Evolutionary conservation across 2,113 vertebrate species (phyloP).

Genomic region (Ifrita kowaldi): DNA sequence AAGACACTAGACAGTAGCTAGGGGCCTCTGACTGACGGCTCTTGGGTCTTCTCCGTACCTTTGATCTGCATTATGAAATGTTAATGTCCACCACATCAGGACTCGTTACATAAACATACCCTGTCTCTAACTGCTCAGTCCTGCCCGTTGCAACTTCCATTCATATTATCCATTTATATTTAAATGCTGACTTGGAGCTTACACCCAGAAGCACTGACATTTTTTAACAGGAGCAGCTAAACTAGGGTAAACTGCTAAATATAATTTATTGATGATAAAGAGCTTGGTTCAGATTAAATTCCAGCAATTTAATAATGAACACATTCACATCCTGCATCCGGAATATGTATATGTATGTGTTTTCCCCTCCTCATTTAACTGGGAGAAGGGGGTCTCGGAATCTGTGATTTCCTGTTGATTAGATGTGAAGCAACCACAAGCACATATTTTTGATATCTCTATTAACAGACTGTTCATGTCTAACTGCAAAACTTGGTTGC

Average conservation of each 20-base stretch:
- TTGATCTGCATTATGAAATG: slow-evolving; percentile 78
- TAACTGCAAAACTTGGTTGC: slow-evolving; percentile 80
- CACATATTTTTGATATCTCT: slow-evolving; percentile 79
- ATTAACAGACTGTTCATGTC: slow-evolving; percentile 81
- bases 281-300: slow-evolving; percentile 61
- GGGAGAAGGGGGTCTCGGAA: slow-evolving; percentile 49
- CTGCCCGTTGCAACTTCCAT: slow-evolving; percentile 46
- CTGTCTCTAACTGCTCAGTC: slow-evolving; percentile 49
- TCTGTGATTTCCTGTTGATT: slow-evolving; percentile 72
- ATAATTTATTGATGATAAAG: slow-evolving; percentile 67
- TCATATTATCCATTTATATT: slow-evolving; percentile 48
- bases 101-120: slow-evolving; percentile 63
- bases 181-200: slow-evolving; percentile 56
- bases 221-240: slow-evolving; percentile 66
- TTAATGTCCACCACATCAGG: slow-evolving; percentile 65
- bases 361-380: slow-evolving; percentile 35
- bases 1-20: slow-evolving; percentile 54
- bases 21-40: slow-evolving; percentile 60
- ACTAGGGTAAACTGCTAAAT: slow-evolving; percentile 61
- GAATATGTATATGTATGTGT: slow-evolving; percentile 52
- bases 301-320: slow-evolving; percentile 68
- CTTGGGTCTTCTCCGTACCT: slow-evolving; percentile 68
- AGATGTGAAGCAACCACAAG: slow-evolving; percentile 66
- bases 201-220: slow-evolving; percentile 62
- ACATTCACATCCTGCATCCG: slow-evolving; percentile 48